Evolutionary conservation across 2,888 invertebrate genomes (phyloP).

Genomic region (Nezara viridula): DNA sequence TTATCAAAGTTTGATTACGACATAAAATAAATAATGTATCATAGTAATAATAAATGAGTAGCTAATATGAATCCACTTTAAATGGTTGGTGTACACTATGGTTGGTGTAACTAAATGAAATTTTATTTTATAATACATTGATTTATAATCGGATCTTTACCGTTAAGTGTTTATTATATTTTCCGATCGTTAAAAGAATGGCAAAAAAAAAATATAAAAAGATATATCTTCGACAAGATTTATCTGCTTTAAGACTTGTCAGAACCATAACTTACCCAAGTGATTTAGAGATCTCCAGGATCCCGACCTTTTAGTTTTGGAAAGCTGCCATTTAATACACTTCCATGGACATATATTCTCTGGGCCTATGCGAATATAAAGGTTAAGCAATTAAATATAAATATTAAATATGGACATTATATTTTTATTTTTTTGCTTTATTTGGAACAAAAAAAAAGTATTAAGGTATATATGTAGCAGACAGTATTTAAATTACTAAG

Average conservation of each 20-base stretch:
- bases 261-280: constrained; percentile 16
- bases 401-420: background rate
- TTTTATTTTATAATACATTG: background rate
- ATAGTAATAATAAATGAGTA: too few relatives aligned
- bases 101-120: background rate
- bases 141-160: background rate
- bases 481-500: too few relatives aligned
- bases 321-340: constrained; percentile 8
- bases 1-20: too few relatives aligned
- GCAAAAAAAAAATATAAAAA: background rate
- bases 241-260: constrained; percentile 35
- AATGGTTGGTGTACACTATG: too few relatives aligned
- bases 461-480: too few relatives aligned
- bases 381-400: background rate
- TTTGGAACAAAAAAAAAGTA: too few relatives aligned
- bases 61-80: too few relatives aligned
- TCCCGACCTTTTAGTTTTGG: constrained; percentile 23
- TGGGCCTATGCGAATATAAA: background rate
- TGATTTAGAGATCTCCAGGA: constrained; percentile 23
- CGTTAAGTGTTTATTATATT: background rate
- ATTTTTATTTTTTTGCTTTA: too few relatives aligned
- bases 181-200: background rate
- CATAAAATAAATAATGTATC: too few relatives aligned
- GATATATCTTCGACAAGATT: constrained; percentile 16
- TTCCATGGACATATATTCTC: background rate